phyloP scores from a whole-genome alignment of 2,113 vertebrate species.

The Diadophis punctatus region DNA sequence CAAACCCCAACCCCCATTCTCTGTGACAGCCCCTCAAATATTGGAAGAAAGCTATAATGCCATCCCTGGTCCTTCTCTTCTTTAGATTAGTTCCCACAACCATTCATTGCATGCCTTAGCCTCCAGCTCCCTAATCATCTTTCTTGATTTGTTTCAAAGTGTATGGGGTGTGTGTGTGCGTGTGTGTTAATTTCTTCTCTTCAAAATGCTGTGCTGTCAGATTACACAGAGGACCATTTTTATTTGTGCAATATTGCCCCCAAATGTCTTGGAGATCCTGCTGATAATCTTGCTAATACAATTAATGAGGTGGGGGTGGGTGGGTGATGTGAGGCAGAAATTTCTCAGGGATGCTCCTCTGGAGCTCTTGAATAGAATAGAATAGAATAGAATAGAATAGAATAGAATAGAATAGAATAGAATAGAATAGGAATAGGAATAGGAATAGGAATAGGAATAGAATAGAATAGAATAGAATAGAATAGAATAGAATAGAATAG shows the following conservation, averaged over 20 bases:
- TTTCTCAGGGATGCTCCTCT: background rate
- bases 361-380: too few relatives aligned
- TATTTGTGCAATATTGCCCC: background rate
- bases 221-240: background rate
- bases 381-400: too few relatives aligned
- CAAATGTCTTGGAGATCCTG: background rate
- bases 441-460: too few relatives aligned
- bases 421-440: too few relatives aligned
- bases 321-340: background rate
- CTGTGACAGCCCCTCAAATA: background rate
- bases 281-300: background rate
- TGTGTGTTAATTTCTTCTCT: background rate
- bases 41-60: background rate
- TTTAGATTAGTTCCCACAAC: background rate
- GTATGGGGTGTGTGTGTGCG: too few relatives aligned
- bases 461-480: too few relatives aligned
- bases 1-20: background rate
- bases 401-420: too few relatives aligned
- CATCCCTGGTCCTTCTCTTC: background rate
- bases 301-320: background rate
- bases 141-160: background rate
- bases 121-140: background rate
- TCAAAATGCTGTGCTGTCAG: background rate
- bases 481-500: too few relatives aligned
- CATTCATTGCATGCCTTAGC: background rate